Conservation (phyloP, 2,888 invertebrate species). For the Acleris sparsana region DNA sequence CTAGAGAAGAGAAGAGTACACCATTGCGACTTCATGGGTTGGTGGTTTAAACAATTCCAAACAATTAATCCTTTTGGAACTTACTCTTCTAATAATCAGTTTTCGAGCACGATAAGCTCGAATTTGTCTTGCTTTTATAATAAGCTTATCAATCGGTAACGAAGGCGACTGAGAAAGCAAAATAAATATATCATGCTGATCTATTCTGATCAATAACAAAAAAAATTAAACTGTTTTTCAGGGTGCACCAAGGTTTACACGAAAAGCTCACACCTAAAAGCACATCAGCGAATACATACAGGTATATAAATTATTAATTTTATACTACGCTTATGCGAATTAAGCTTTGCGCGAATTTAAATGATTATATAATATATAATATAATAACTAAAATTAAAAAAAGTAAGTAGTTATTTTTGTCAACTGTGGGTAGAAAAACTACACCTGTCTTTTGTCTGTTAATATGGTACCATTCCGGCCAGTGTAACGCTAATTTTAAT, state of each 20-base stretch:
- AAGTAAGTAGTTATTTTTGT: background rate
- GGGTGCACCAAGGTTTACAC: constrained; percentile 99
- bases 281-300: constrained; percentile 98
- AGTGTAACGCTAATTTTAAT: constrained; percentile 38
- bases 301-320: constrained; percentile 82
- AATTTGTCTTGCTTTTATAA: too few relatives aligned
- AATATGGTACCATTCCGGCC: too few relatives aligned
- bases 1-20: constrained; percentile 97
- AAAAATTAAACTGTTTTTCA: constrained; percentile 69
- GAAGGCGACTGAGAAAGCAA: too few relatives aligned
- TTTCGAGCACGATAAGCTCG: too few relatives aligned
- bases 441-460: too few relatives aligned
- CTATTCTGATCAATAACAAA: too few relatives aligned
- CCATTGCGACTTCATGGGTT: constrained; percentile 97
- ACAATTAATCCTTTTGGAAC: background rate
- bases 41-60: constrained; percentile 41
- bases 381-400: background rate
- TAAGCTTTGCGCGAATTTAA: constrained; percentile 20
- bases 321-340: constrained; percentile 24
- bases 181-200: too few relatives aligned
- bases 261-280: constrained; percentile 98
- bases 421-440: background rate
- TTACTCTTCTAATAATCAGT: background rate
- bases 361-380: too few relatives aligned
- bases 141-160: too few relatives aligned